Evolutionary conservation across 2,113 vertebrate genomes (phyloP).

Genomic region (Gobio gobio): DNA sequence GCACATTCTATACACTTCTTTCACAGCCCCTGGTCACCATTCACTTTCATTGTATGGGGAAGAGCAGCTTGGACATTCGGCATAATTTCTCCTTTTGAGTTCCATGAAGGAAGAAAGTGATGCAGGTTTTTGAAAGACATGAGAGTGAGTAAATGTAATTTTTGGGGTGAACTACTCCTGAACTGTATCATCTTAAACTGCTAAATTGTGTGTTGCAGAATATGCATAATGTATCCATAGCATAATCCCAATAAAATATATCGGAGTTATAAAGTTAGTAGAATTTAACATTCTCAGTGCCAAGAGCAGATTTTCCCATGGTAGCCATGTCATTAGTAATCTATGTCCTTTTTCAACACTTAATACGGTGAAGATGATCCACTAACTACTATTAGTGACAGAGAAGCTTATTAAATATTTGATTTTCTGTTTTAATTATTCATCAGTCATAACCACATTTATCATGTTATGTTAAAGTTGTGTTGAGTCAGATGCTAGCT

Average conservation of each 20-base stretch:
- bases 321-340: not conserved
- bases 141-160: not conserved
- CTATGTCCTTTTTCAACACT: not conserved
- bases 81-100: not conserved
- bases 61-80: not conserved
- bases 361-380: not conserved
- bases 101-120: not conserved
- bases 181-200: not conserved
- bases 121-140: not conserved
- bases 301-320: not conserved
- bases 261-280: not conserved
- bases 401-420: constrained; percentile 25
- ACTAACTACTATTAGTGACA: constrained; percentile 1
- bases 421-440: constrained; percentile 27
- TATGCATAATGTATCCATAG: not conserved
- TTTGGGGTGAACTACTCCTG: not conserved
- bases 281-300: not conserved
- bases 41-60: not conserved
- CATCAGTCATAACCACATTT: constrained; percentile 28
- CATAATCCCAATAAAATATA: not conserved
- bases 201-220: not conserved
- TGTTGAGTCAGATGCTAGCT: not conserved
- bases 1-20: too few relatives aligned
- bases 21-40: not conserved
- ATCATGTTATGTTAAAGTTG: not conserved